phyloP scores from a whole-genome alignment of 1,140 invertebrate species.

The Temnothorax nylanderi region DNA sequence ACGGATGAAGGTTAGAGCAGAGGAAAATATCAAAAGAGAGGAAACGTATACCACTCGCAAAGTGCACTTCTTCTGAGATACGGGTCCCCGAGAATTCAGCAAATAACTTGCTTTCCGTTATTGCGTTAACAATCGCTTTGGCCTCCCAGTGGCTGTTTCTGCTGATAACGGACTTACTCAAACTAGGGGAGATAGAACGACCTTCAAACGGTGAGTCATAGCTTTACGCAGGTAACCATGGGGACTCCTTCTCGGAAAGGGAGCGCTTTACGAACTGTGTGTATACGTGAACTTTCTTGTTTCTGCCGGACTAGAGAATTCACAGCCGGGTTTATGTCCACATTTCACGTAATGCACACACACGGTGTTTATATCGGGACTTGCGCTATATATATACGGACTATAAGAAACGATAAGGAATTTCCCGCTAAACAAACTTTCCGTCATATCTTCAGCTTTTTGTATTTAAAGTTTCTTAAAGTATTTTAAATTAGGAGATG shows the following conservation, averaged over 20 bases:
- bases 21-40: slow-evolving; percentile 21
- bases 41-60: neutral
- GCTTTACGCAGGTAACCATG: slow-evolving; percentile 58
- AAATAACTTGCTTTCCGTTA: slow-evolving; percentile 38
- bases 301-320: slow-evolving; percentile 49
- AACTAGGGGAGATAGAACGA: slow-evolving; percentile 56
- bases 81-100: slow-evolving; percentile 26
- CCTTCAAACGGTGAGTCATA: slow-evolving; percentile 56
- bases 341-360: slow-evolving; percentile 49
- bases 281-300: slow-evolving; percentile 35
- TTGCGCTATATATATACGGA: neutral
- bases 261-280: slow-evolving; percentile 43
- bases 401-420: slow-evolving; percentile 9
- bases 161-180: slow-evolving; percentile 57
- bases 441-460: neutral
- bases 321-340: slow-evolving; percentile 30
- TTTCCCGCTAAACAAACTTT: neutral
- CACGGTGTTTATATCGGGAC: slow-evolving; percentile 30
- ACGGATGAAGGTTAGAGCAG: neutral
- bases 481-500: neutral
- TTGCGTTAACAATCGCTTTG: slow-evolving; percentile 37
- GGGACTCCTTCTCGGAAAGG: slow-evolving; percentile 52
- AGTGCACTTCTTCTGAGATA: slow-evolving; percentile 41
- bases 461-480: neutral
- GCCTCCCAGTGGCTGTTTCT: slow-evolving; percentile 48